Percentiles rank a stretch among this genome's conserved stretches.
Conservation (phyloP, 2,797 vertebrate genomes). For the Sylvilagus floridanus region DNA sequence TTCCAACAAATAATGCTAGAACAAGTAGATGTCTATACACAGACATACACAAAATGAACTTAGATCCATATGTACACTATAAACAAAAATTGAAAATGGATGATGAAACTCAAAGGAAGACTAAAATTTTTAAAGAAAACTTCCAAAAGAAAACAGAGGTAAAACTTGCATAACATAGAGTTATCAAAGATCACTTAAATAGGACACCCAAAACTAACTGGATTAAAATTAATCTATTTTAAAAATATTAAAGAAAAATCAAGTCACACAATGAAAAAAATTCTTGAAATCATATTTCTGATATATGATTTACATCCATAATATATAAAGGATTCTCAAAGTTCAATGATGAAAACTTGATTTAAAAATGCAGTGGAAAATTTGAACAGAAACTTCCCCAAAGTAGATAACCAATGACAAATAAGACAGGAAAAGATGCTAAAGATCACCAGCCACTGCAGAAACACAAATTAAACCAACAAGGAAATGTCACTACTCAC, state of each 20-base stretch:
- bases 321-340: neutral
- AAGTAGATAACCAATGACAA: neutral
- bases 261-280: neutral
- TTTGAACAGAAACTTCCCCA: neutral
- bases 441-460: neutral
- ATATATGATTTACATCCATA: neutral
- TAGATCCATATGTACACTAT: neutral
- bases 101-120: neutral
- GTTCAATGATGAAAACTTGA: neutral
- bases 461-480: neutral
- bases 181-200: constrained; percentile 11
- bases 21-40: neutral
- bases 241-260: neutral
- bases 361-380: neutral
- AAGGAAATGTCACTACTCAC: neutral
- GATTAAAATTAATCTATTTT: neutral
- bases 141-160: constrained; percentile 7
- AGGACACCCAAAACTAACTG: neutral
- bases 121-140: neutral
- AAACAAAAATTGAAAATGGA: neutral
- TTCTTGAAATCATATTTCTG: neutral
- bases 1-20: neutral
- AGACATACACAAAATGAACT: neutral
- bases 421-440: neutral
- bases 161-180: neutral